A percentile compares a stretch with the other conserved stretches of the same genome.
Evolutionary conservation across 1,140 invertebrate species (phyloP).

Genomic region (Spodoptera frugiperda): DNA sequence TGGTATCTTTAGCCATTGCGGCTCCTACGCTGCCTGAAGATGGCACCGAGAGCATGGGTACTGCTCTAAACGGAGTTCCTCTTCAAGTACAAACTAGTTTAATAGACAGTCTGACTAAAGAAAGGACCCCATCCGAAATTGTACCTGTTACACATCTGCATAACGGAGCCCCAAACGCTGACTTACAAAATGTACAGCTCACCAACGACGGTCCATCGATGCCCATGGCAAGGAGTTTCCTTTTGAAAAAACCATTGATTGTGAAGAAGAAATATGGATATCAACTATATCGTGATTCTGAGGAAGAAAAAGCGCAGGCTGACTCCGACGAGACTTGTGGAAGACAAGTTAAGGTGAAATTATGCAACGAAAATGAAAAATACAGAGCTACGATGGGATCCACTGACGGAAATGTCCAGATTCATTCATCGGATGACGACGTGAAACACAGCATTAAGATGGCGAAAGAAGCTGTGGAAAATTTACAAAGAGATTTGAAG

Average conservation of each 20-base stretch:
- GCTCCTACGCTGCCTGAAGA: conserved; percentile 58
- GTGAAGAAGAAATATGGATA: conserved; percentile 72
- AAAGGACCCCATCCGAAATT: conserved; percentile 62
- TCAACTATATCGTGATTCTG: conserved; percentile 68
- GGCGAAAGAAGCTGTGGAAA: conserved; percentile 79
- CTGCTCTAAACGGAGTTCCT: not conserved
- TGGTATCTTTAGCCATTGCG: conserved; percentile 64
- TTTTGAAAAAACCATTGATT: conserved; percentile 68
- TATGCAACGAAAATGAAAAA: conserved; percentile 65
- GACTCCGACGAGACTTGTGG: conserved; percentile 66
- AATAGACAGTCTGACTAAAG: conserved; percentile 54
- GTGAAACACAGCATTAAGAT: conserved; percentile 72
- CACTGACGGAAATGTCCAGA: conserved; percentile 51
- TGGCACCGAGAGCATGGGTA: conserved; percentile 49
- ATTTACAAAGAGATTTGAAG: conserved; percentile 69
- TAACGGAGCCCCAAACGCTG: not conserved
- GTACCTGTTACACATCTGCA: conserved; percentile 32
- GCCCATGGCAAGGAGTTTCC: conserved; percentile 53
- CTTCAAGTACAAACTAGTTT: conserved; percentile 32
- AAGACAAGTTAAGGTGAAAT: conserved; percentile 71
- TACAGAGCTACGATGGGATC: conserved; percentile 44
- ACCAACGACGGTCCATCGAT: conserved; percentile 1
- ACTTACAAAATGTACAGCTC: conserved; percentile 29
- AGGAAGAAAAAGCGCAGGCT: conserved; percentile 66
- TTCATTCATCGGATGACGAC: conserved; percentile 63